Percentiles rank a stretch among this genome's conserved stretches.
Evolutionary conservation across 2,888 invertebrate species (phyloP).

Genomic region (Agriopis marginaria): DNA sequence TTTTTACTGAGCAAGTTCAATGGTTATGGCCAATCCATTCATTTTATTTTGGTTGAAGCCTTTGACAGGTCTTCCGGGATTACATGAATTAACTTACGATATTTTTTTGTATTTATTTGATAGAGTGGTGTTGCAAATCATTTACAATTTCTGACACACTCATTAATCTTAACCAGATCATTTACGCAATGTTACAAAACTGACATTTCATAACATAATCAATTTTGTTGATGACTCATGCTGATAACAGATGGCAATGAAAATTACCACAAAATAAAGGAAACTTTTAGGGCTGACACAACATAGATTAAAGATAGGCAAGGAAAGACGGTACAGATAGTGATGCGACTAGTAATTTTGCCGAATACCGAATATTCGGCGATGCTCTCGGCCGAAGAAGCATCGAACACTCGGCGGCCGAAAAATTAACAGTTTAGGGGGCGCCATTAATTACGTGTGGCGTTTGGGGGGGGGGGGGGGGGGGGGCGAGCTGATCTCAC

Average conservation of each 20-base stretch:
- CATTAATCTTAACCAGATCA: slow-evolving; percentile 28
- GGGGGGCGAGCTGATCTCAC: no score
- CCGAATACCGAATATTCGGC: no score
- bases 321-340: neutral
- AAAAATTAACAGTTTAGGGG: no score
- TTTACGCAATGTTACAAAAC: slow-evolving; percentile 30
- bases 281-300: slow-evolving; percentile 13
- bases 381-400: no score
- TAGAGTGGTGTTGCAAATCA: slow-evolving; percentile 9
- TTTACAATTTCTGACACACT: slow-evolving; percentile 23
- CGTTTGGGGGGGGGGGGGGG: no score
- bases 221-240: slow-evolving; percentile 35
- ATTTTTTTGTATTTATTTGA: neutral
- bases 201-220: slow-evolving; percentile 37
- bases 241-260: slow-evolving; percentile 25
- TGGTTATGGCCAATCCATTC: no score
- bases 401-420: no score
- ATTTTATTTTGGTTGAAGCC: no score
- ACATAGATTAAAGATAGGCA: neutral
- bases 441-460: no score
- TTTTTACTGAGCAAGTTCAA: no score
- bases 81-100: neutral
- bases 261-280: slow-evolving; percentile 11
- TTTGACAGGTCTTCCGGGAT: no score
- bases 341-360: no score